A percentile compares a stretch with the other conserved stretches of the same genome.
Evolutionary conservation across 2,113 vertebrate species (phyloP).

Genomic region (Puntigrus tetrazona): DNA sequence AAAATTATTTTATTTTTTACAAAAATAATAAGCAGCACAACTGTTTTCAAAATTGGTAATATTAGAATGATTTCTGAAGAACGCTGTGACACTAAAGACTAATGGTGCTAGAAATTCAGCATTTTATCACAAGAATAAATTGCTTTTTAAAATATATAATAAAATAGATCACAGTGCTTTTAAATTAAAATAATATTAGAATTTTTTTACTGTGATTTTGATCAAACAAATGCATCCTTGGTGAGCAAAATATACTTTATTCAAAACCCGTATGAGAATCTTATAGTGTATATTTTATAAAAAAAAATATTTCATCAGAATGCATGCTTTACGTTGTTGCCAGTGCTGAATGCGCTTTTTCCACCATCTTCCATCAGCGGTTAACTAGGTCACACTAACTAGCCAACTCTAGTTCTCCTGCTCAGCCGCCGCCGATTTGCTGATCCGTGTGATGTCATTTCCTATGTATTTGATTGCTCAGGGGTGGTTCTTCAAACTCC

Average conservation of each 20-base stretch:
- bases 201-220: neutral
- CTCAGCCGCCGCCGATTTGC: neutral
- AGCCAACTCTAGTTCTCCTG: neutral
- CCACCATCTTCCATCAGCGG: neutral
- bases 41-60: neutral
- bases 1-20: no score
- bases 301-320: constrained; percentile 52
- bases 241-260: neutral
- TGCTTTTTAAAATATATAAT: neutral
- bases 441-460: neutral
- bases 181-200: neutral
- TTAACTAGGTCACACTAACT: neutral
- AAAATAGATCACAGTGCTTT: neutral
- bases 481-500: neutral
- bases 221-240: neutral
- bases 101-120: neutral
- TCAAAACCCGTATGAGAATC: no score
- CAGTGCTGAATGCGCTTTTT: neutral
- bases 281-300: neutral
- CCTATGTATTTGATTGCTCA: neutral
- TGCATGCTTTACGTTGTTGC: neutral
- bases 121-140: neutral
- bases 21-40: neutral
- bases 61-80: neutral
- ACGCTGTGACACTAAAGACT: neutral